These are phyloP conservation scores for Poeciliopsis prolifica DNA, from an alignment of 2,113 vertebrate species.

Conservation along the genomic window DNA sequence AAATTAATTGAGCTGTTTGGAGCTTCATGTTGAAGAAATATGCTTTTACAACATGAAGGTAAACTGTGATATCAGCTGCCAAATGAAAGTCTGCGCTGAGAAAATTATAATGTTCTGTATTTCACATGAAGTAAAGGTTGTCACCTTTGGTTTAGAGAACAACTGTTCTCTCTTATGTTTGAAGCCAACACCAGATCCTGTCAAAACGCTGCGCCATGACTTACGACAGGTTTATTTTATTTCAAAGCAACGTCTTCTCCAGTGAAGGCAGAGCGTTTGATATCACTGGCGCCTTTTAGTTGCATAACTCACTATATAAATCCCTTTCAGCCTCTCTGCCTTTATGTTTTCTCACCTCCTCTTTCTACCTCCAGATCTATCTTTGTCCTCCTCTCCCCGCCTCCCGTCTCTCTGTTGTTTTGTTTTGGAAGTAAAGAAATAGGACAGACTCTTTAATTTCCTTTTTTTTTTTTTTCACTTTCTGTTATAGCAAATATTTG, in stretches of 20 bases:
- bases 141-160: slow-evolving; percentile 41
- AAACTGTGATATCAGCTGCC: neutral
- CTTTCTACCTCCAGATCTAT: slow-evolving; percentile 23
- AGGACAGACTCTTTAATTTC: slow-evolving; percentile 53
- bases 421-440: slow-evolving; percentile 44
- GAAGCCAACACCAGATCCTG: slow-evolving; percentile 44
- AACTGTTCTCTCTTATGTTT: slow-evolving; percentile 47
- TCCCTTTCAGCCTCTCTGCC: slow-evolving; percentile 34
- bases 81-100: neutral
- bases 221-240: slow-evolving; percentile 29
- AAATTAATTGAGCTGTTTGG: neutral
- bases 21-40: neutral
- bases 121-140: slow-evolving; percentile 29
- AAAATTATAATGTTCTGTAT: neutral
- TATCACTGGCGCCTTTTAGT: slow-evolving; percentile 59
- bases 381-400: slow-evolving; percentile 18
- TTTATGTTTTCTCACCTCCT: slow-evolving; percentile 40
- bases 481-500: slow-evolving; percentile 57
- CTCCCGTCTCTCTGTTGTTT: slow-evolving; percentile 47
- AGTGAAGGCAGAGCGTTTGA: slow-evolving; percentile 55
- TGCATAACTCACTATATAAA: slow-evolving; percentile 60
- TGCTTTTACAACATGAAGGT: neutral
- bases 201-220: slow-evolving; percentile 39
- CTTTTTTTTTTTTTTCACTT: slow-evolving; percentile 28
- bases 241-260: slow-evolving; percentile 58